A percentile compares a stretch with the other conserved stretches of the same genome.
Conservation (phyloP, 2,888 invertebrate genomes). For the Ophion costatus region DNA sequence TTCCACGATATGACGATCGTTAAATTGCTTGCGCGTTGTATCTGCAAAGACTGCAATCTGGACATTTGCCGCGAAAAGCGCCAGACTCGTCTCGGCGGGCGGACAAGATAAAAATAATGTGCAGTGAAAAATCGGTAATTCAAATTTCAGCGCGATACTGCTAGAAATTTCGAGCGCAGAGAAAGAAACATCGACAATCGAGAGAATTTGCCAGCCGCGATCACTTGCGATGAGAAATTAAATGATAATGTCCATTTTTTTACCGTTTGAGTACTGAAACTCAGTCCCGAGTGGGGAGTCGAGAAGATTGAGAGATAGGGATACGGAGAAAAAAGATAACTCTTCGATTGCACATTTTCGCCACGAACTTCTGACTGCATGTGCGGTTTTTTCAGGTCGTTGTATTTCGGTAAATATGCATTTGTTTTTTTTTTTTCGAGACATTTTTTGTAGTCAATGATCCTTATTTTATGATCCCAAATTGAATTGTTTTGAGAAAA, state of each 20-base stretch:
- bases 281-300: not conserved
- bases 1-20: slow-evolving; percentile 53
- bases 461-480: too few species aligned
- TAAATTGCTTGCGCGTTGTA: slow-evolving; percentile 62
- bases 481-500: not conserved
- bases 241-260: not conserved
- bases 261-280: not conserved
- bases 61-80: slow-evolving; percentile 28
- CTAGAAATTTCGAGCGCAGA: not conserved
- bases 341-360: too few species aligned
- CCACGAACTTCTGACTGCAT: too few species aligned
- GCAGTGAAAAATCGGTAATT: slow-evolving; percentile 15
- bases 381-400: too few species aligned
- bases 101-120: not conserved
- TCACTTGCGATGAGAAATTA: not conserved
- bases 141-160: not conserved
- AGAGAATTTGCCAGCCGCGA: not conserved
- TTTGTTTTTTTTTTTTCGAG: too few species aligned
- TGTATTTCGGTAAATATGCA: too few species aligned
- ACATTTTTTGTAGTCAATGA: too few species aligned
- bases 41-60: slow-evolving; percentile 58
- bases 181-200: not conserved
- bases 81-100: not conserved
- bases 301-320: slow-evolving; percentile 5
- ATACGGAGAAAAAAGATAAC: slow-evolving; percentile 9